Evolutionary conservation across 2,888 invertebrate species (phyloP), one percentile per base, ranked within the genome.

Genomic region (Drosophila anceps): DNA sequence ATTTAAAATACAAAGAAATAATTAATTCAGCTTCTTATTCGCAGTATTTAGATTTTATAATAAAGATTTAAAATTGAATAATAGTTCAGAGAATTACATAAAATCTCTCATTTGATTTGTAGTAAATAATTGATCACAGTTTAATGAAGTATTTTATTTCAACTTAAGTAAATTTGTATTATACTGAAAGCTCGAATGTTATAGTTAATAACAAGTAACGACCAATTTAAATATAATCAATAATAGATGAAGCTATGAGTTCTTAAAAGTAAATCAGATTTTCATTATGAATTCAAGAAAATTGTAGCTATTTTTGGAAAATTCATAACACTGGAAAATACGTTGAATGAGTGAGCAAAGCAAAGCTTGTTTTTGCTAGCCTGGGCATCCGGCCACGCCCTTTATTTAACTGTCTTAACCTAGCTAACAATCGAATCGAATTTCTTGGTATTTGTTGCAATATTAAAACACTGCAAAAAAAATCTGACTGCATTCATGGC

Each of bases 401-500:
- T 20, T 60, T 67, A 48, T 77, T 58, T 41, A 62, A 46, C 31
- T 63, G 67, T 51, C 63, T 39, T 54, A 57, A 50, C 54, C 46
- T 48, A 12, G 57, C 48, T 20, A 60, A 27, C 76, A 71, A 73
- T 69, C 73, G 73, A 77, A 69, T n/a, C 81, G 69, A 73, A 88
- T 86, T 84, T 86, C 84, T 88, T 73, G 76, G 87, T 88, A 88
- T 77, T 75, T 73, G 70, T 79, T 73, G 70, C 69, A 60, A 80
- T 80, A 82, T 78, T 78, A 81, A 85, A 79, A 77, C 83, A 81
- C 88, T 73, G 70, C 76, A 79, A 76, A 84, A 72, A 84, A 84
- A 83, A 50, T 84, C 89, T 84, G 89, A 81, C 78, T 86, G 73
- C 68, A 85, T 86, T 79, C 78, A 78, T 72, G 78, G 78, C 79